These are phyloP conservation scores for Diadema setosum DNA, from an alignment of 35 echinoderm and acorn worm species.

Conservation along the genomic window DNA sequence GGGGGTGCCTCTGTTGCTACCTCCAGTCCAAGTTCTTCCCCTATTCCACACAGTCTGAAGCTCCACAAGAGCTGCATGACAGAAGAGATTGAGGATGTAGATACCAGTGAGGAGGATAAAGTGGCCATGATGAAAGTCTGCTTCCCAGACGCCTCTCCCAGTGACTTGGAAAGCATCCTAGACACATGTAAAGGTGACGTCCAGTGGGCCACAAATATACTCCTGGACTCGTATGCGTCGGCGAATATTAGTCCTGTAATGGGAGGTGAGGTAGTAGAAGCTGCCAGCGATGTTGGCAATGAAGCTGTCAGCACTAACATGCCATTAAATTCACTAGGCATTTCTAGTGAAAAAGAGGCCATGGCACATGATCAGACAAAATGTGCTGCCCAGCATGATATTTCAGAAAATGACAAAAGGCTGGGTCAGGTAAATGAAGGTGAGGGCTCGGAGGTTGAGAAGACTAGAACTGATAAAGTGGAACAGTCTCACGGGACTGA, in stretches of 20 bases:
- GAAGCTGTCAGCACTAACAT: no score
- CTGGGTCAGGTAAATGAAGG: no score
- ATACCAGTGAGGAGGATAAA: background rate
- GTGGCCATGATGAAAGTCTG: slow-evolving; percentile 10
- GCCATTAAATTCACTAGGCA: no score
- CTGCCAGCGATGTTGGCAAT: no score
- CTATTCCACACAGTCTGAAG: slow-evolving; percentile 42
- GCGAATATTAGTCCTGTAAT: background rate
- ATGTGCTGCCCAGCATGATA: no score
- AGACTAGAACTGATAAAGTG: no score
- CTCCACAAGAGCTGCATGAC: slow-evolving; percentile 84
- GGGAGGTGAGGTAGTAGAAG: no score
- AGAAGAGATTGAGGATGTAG: background rate
- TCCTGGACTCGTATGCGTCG: slow-evolving; percentile 15
- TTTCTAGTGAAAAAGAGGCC: no score
- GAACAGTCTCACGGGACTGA: no score
- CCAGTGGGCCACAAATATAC: slow-evolving; percentile 64
- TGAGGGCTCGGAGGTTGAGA: no score
- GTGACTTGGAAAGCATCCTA: slow-evolving; percentile 34
- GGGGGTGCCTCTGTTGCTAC: background rate
- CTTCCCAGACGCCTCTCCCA: slow-evolving; percentile 36
- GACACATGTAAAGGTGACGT: slow-evolving; percentile 51
- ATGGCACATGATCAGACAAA: no score
- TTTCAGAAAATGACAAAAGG: no score
- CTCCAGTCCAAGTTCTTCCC: background rate